Evolutionary conservation across 1,140 invertebrate genomes (phyloP).

Genomic region (Aphaenogaster ashmeadi): DNA sequence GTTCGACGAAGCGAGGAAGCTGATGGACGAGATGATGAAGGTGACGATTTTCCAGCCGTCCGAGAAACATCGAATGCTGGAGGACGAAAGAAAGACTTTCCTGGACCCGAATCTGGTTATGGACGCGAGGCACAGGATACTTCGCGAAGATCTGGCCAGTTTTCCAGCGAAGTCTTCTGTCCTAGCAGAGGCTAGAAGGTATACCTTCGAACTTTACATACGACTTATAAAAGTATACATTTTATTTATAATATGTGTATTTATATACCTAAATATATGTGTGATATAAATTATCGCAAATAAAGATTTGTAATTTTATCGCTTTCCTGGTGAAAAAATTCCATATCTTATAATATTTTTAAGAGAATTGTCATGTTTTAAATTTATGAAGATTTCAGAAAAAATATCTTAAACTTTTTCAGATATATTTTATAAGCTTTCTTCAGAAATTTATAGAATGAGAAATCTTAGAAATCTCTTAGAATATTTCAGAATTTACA

Average conservation of each 20-base stretch:
- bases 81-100: constrained; percentile 53
- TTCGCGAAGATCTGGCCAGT: constrained; percentile 33
- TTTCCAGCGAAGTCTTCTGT: constrained; percentile 29
- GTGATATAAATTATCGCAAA: too few species aligned
- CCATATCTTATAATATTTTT: too few species aligned
- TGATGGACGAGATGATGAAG: constrained; percentile 68
- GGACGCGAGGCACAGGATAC: constrained; percentile 68
- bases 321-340: too few species aligned
- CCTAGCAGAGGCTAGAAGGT: constrained; percentile 59
- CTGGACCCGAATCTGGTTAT: constrained; percentile 73
- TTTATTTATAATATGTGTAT: constrained; percentile 14
- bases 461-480: too few species aligned
- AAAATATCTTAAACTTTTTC: too few species aligned
- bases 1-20: constrained; percentile 43
- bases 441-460: too few species aligned
- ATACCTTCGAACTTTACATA: constrained; percentile 6
- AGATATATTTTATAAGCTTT: too few species aligned
- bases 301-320: too few species aligned
- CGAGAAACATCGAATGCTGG: constrained; percentile 64
- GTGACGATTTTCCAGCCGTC: constrained; percentile 60
- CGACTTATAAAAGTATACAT: not conserved
- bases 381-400: too few species aligned
- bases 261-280: too few species aligned
- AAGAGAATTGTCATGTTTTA: too few species aligned
- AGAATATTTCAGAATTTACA: too few species aligned